These are phyloP conservation scores for Clarias gariepinus DNA, from an alignment of 2,113 vertebrate genomes.

Conservation along the genomic window DNA sequence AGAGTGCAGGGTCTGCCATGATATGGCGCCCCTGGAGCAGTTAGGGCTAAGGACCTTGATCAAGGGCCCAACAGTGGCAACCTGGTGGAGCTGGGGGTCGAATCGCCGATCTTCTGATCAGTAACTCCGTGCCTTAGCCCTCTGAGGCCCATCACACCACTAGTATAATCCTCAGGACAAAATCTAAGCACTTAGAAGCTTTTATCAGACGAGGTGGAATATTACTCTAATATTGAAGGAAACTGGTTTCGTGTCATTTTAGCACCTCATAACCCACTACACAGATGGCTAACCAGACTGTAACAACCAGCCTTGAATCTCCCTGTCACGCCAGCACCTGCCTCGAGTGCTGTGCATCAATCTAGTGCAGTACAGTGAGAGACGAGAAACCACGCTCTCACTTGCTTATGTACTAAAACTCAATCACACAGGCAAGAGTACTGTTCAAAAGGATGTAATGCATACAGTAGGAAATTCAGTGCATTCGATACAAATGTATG, in stretches of 20 bases:
- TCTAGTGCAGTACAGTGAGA: background rate
- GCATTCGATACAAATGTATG: background rate
- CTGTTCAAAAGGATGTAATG: background rate
- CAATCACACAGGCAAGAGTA: background rate
- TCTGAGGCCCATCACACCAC: too few relatives aligned
- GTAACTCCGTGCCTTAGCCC: too few relatives aligned
- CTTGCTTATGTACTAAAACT: background rate
- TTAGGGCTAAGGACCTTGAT: too few relatives aligned
- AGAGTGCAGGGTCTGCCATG: too few relatives aligned
- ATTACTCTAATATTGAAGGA: background rate
- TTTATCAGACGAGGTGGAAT: slow-evolving; percentile 2
- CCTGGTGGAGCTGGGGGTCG: too few relatives aligned
- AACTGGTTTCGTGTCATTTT: background rate
- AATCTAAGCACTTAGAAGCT: background rate
- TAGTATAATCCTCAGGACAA: background rate
- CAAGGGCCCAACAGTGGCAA: too few relatives aligned
- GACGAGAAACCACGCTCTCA: background rate
- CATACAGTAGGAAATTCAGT: background rate
- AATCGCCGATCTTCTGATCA: too few relatives aligned
- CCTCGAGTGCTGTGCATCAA: slow-evolving; percentile 3
- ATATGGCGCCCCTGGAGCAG: too few relatives aligned
- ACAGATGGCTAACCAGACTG: slow-evolving; percentile 10
- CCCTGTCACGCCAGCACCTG: background rate
- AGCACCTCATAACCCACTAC: slow-evolving; percentile 2
- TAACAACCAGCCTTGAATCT: slow-evolving; percentile 7